phyloP scores from a whole-genome alignment of 23 tunicate species.

The Styela clava region DNA sequence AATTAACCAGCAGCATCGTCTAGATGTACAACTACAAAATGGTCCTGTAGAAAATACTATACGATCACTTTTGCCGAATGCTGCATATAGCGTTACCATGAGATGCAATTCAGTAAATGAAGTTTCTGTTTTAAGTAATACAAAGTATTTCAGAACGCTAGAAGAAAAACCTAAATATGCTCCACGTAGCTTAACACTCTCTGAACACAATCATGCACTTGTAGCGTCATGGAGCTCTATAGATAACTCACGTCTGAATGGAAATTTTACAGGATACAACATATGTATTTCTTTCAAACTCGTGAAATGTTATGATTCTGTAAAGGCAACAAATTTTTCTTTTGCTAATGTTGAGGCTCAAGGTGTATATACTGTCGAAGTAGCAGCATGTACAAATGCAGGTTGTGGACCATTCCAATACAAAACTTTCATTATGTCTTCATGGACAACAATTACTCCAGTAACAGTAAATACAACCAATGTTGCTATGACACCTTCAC shows the following conservation, averaged over 20 bases:
- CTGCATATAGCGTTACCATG: background rate
- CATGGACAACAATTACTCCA: background rate
- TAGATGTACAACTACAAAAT: background rate
- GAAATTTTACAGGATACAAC: constrained; percentile 21
- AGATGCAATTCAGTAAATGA: background rate
- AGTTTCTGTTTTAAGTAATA: constrained; percentile 2
- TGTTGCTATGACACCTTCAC: background rate
- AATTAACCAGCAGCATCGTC: background rate
- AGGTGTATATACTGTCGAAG: background rate
- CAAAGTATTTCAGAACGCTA: constrained; percentile 27
- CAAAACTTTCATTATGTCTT: background rate
- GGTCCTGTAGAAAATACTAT: background rate
- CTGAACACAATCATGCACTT: background rate
- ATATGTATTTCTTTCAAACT: background rate
- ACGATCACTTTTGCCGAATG: background rate
- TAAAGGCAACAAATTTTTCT: background rate
- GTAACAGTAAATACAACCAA: background rate
- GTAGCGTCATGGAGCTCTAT: constrained; percentile 11
- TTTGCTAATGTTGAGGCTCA: background rate
- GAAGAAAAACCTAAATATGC: background rate
- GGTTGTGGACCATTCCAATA: constrained; percentile 15
- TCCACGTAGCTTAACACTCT: constrained; percentile 6
- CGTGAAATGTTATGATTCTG: background rate
- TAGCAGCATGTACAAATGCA: constrained; percentile 11
- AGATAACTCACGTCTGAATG: background rate